Evolutionary conservation across 2,113 vertebrate genomes (phyloP).

Genomic region (Ammodytes dubius): DNA sequence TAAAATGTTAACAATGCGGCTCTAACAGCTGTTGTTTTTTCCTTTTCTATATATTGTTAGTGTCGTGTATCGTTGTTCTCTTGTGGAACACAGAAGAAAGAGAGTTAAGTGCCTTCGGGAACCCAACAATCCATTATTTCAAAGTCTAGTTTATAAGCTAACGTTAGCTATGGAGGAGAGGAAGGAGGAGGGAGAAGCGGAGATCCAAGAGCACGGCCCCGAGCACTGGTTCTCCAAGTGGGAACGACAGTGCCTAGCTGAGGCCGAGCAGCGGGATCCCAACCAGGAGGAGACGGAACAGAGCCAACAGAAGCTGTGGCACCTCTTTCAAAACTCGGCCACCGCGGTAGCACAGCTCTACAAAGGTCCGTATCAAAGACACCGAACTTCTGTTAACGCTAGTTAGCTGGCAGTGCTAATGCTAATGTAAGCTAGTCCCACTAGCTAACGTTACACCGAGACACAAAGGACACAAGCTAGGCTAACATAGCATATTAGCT

Average conservation of each 20-base stretch:
- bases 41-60: not conserved
- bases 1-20: constrained; percentile 63
- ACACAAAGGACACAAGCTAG: constrained; percentile 74
- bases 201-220: constrained; percentile 97
- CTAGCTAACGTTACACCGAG: constrained; percentile 37
- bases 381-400: constrained; percentile 44
- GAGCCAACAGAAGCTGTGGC: constrained; percentile 95
- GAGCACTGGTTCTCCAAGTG: constrained; percentile 98
- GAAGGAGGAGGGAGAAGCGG: constrained; percentile 94
- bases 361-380: constrained; percentile 87
- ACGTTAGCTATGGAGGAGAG: constrained; percentile 88
- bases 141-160: constrained; percentile 47
- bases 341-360: constrained; percentile 97
- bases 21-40: constrained; percentile 29
- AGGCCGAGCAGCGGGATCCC: constrained; percentile 91
- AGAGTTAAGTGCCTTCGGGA: not conserved
- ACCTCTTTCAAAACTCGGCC: constrained; percentile 95
- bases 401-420: constrained; percentile 42
- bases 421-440: constrained; percentile 47
- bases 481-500: constrained; percentile 18
- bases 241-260: constrained; percentile 96
- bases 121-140: constrained; percentile 2
- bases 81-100: not conserved
- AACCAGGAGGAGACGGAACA: constrained; percentile 91
- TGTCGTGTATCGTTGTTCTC: constrained; percentile 2